phyloP scores from a whole-genome alignment of 2,888 invertebrate species.

The Plusia festucae region DNA sequence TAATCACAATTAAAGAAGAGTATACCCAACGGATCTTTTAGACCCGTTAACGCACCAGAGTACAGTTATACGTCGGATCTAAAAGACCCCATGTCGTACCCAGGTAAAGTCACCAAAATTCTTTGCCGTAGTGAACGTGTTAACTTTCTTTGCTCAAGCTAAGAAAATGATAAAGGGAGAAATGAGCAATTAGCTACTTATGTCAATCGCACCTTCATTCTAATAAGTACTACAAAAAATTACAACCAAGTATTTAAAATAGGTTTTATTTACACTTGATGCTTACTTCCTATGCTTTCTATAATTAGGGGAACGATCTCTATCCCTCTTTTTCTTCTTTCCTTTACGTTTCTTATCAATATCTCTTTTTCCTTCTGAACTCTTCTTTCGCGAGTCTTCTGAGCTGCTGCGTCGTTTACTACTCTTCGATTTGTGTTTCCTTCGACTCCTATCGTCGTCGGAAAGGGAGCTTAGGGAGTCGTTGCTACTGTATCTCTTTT shows the following conservation, averaged over 20 bases:
- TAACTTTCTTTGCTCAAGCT: too few species aligned
- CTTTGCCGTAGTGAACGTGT: too few species aligned
- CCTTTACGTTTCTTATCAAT: constrained; percentile 90
- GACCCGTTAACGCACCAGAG: too few species aligned
- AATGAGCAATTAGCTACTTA: too few species aligned
- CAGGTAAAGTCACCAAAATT: too few species aligned
- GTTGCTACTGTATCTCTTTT: constrained; percentile 69
- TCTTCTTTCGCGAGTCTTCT: constrained; percentile 73
- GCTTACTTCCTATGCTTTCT: constrained; percentile 85
- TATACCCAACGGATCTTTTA: too few species aligned
- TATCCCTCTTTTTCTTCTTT: constrained; percentile 87
- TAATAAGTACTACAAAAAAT: not conserved
- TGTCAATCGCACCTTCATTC: not conserved
- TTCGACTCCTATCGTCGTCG: constrained; percentile 64
- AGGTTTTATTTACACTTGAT: constrained; percentile 51
- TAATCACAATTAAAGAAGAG: too few species aligned
- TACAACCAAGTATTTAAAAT: not conserved
- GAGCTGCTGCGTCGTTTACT: constrained; percentile 65
- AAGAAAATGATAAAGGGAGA: too few species aligned
- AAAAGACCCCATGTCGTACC: too few species aligned
- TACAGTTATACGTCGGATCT: too few species aligned
- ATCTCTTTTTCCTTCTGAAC: constrained; percentile 82
- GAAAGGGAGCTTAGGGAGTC: constrained; percentile 72
- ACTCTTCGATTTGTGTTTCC: constrained; percentile 56
- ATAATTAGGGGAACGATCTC: constrained; percentile 86